Conservation (phyloP, 1,140 invertebrate genomes). For the Orius laevigatus region DNA sequence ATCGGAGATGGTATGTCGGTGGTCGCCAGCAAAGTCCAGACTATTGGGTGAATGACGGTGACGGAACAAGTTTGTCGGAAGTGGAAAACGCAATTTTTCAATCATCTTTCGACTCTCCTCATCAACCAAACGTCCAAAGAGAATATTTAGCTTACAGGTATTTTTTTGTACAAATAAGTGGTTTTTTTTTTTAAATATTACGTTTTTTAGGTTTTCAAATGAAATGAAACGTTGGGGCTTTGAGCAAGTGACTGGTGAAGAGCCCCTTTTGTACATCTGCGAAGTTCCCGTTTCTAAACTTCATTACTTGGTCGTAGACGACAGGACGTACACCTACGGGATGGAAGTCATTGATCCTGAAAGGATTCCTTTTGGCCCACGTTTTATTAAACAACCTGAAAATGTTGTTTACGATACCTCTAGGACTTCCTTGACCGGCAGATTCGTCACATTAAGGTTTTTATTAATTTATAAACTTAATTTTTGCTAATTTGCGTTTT, state of each 20-base stretch:
- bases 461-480: not conserved
- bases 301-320: constrained; percentile 48
- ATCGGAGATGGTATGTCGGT: constrained; percentile 72
- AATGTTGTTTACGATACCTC: constrained; percentile 68
- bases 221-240: constrained; percentile 65
- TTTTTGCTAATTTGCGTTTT: constrained; percentile 6
- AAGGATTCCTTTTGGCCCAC: constrained; percentile 69
- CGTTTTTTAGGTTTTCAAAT: constrained; percentile 44
- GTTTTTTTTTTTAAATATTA: not conserved
- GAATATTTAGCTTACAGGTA: constrained; percentile 43
- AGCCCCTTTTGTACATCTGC: constrained; percentile 71
- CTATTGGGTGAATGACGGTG: constrained; percentile 70
- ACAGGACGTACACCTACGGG: constrained; percentile 71
- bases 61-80: constrained; percentile 31
- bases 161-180: constrained; percentile 11
- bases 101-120: no score
- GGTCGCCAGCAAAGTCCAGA: constrained; percentile 52
- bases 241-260: constrained; percentile 55
- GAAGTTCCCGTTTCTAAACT: constrained; percentile 54
- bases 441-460: constrained; percentile 43
- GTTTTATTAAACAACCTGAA: constrained; percentile 69
- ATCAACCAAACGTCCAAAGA: constrained; percentile 21
- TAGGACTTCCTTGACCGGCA: no score
- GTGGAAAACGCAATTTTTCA: no score
- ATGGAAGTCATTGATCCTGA: constrained; percentile 52